Evolutionary conservation across 30 jellyfish, hydroid and myxozoan genomes (phyloP), one percentile per base, ranked within the genome.

Genomic region (Hydractinia echinata): DNA sequence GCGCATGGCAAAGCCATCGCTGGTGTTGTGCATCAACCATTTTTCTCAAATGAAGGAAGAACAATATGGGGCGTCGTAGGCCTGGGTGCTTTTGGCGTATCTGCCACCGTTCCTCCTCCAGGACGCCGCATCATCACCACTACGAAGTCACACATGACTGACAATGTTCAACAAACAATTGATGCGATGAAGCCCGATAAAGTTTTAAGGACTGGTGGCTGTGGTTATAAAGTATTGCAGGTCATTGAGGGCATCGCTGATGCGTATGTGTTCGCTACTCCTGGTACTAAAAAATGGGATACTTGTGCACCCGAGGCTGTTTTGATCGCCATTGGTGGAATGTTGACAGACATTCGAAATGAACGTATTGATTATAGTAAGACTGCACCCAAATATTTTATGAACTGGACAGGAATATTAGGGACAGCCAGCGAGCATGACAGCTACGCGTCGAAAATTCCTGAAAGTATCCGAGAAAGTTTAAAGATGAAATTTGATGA

Each of bases 231-330:
- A 78, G 97, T 85, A 15, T 53, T 94, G 8, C 96, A 84, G 55
- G 95, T 94, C 54, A 79, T 86, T 4, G 99, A 94, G 62, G 99
- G 97, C 30, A 82, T 18, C 51, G 99, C 99, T 15, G 99, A 94
- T 61, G 99, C 96, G 3, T 89, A 89, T 67, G 96, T 94, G 55
- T 94, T 81, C 66, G 95, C 97, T 6, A 85, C 95, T 51, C 94
- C 96, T 5, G 99, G 99, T 6, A 81, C 96, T 66, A 94, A 94
- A 68, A 94, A 94, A 77, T 94, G 99, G 99, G 99, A 94, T 81
- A 81, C 97, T 51, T 94, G 99, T 83, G 99, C 97, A 60, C 95
- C 97, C 4, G 99, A 94, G 64, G 95, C 97, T 60, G 79, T 94
- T 14, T 61, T 94, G n/a, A 79, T 85, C 9, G 90, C 97, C 15